These are phyloP conservation scores for Brachionichthys hirsutus DNA, from an alignment of 2,113 vertebrate genomes.

Conservation along the genomic window DNA sequence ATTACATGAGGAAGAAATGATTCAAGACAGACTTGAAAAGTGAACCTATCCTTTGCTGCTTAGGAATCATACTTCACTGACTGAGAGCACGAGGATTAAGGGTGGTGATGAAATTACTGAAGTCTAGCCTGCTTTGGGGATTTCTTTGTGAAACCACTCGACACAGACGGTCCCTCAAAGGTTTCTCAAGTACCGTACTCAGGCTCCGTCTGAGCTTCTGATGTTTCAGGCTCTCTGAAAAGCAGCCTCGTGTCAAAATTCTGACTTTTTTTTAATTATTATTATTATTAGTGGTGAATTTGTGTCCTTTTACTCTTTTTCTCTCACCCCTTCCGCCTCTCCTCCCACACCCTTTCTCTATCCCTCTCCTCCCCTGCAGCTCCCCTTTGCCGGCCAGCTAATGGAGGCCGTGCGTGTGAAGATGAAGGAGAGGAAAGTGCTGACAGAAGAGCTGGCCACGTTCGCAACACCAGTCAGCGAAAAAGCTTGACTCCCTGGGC, in stretches of 20 bases:
- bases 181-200: slow-evolving; percentile 35
- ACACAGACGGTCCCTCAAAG: slow-evolving; percentile 42
- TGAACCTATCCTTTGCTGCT: too few species aligned
- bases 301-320: slow-evolving; percentile 69
- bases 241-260: slow-evolving; percentile 59
- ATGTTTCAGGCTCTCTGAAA: slow-evolving; percentile 46
- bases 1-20: not conserved
- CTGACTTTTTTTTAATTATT: slow-evolving; percentile 25
- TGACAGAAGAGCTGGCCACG: slow-evolving; percentile 85
- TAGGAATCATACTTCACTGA: too few species aligned
- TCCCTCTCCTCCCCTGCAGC: slow-evolving; percentile 79
- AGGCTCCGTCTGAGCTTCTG: slow-evolving; percentile 31
- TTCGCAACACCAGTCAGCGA: slow-evolving; percentile 78
- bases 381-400: slow-evolving; percentile 87
- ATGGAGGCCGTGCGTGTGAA: slow-evolving; percentile 86
- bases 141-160: slow-evolving; percentile 32
- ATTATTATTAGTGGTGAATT: slow-evolving; percentile 39
- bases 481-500: slow-evolving; percentile 79
- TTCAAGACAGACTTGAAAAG: not conserved
- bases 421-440: slow-evolving; percentile 90
- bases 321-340: slow-evolving; percentile 64
- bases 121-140: slow-evolving; percentile 33
- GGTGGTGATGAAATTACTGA: slow-evolving; percentile 9
- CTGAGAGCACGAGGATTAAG: too few species aligned
- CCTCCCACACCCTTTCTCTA: slow-evolving; percentile 54